Evolutionary conservation across 92 coral and sea anemone genomes (phyloP), one percentile per base, ranked within the genome.

Genomic region (Hydrozoanthus gracilis): DNA sequence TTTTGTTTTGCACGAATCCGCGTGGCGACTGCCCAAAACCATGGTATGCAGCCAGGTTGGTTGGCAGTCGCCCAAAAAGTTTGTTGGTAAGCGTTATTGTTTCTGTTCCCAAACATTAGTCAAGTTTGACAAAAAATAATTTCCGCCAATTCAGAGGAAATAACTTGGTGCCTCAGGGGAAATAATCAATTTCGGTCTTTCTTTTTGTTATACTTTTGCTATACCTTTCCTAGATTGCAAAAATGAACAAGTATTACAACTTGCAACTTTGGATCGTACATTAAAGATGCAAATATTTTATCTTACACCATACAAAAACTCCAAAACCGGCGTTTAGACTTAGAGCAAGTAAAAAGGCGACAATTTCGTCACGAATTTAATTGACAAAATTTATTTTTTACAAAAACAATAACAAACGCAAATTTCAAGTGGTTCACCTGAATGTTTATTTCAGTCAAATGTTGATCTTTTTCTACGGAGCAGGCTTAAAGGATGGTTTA

Each of bases 281-380:
- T 49, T n/a, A 48, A 10, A 47, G 17, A 73, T 73, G 44, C 11
- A 27, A 27, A 68, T 18, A 35, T 27, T 17, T 62, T 51, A 9
- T 10, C 8, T 64, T 65, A 64, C 79, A 74, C 10, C 74, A 45
- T 49, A 12, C 48, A 8, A 44, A 27, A 56, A 77, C 20, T 12
- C 11, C 67, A 27, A 77, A 72, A 6, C 47, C n/a, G 12, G 44
- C 73, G 7, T 15, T 52, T 65, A 56, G 58, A 78, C 44, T 14
- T 58, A 56, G 70, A 49, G 50, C 69, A 10, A 14, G 55, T n/a
- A 79, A 65, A 18, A 65, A 80, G 39, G 85, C 54, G 85, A 51
- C 83, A 64, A 65, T 64, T 7, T 48, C 66, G 52, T 67, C 85
- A 74, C 61, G 18, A 65, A 64, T 76, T 76, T 76, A 76, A 76